These are phyloP conservation scores for Antennarius maculatus DNA, from an alignment of 2,797 vertebrate species.

Conservation along the genomic window DNA sequence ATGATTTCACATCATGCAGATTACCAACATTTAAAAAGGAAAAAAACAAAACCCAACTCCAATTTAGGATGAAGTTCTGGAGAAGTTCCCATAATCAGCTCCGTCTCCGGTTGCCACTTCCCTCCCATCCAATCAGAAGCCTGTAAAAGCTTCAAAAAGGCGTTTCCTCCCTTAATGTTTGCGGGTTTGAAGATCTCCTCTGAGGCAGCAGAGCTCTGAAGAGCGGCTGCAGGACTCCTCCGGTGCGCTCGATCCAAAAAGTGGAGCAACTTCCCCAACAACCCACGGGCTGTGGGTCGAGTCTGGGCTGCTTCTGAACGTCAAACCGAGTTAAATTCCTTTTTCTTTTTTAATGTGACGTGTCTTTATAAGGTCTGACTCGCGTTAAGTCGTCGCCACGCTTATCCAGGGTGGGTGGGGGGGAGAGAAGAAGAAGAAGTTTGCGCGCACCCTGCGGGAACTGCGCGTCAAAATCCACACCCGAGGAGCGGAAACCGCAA, in stretches of 20 bases:
- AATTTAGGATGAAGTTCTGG: constrained; percentile 24
- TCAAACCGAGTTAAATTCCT: background rate
- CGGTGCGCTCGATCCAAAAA: background rate
- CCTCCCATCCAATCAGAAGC: constrained; percentile 72
- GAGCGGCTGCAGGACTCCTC: constrained; percentile 26
- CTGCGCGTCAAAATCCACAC: constrained; percentile 1
- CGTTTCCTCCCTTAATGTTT: constrained; percentile 64
- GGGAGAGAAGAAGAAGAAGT: constrained; percentile 8
- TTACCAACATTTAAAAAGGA: constrained; percentile 15
- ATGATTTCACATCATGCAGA: constrained; percentile 26
- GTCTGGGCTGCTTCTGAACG: background rate
- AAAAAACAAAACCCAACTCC: background rate
- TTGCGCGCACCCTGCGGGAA: constrained; percentile 12
- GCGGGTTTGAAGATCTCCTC: constrained; percentile 49
- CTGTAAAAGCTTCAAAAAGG: constrained; percentile 52
- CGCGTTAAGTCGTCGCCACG: background rate
- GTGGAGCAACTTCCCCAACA: no score
- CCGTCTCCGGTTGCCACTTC: constrained; percentile 38
- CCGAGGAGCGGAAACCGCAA: background rate
- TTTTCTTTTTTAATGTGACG: background rate
- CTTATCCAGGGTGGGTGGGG: constrained; percentile 18
- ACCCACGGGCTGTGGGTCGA: background rate
- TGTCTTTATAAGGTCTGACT: background rate
- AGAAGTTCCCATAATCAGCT: constrained; percentile 38
- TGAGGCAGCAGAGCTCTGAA: constrained; percentile 57